Percentiles rank a stretch among this genome's conserved stretches.
Evolutionary conservation across 2,797 vertebrate genomes (phyloP).

Genomic region (Acanthurus tractus): DNA sequence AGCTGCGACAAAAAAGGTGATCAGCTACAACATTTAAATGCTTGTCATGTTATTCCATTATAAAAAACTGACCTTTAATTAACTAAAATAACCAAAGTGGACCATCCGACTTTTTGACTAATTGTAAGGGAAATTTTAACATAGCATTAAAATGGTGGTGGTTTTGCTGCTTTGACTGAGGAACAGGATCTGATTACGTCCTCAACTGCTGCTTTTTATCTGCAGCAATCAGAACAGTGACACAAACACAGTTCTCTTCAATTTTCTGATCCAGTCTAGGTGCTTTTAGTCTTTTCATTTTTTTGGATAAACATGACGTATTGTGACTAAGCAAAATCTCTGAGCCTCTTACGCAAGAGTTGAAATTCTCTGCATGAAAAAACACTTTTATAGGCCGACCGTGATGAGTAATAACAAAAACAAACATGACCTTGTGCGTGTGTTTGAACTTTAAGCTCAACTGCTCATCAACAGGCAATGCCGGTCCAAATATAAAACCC

Average conservation of each 20-base stretch:
- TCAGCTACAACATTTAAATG: not conserved
- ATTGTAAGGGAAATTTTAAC: too few species aligned
- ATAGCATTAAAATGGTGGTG: not conserved
- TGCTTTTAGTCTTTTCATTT: not conserved
- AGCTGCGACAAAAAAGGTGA: not conserved
- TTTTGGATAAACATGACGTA: not conserved
- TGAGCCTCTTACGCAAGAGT: constrained; percentile 14
- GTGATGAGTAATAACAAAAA: constrained; percentile 21
- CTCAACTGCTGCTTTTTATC: not conserved
- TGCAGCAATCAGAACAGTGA: not conserved
- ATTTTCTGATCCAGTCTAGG: not conserved
- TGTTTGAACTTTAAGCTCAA: constrained; percentile 2
- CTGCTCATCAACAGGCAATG: constrained; percentile 1
- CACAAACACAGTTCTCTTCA: not conserved
- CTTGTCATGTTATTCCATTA: not conserved
- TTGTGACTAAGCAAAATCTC: not conserved
- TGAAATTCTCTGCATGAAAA: constrained; percentile 18
- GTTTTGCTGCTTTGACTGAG: not conserved
- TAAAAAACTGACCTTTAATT: not conserved
- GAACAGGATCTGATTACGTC: not conserved
- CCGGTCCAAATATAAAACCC: constrained; percentile 60
- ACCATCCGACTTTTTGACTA: not conserved
- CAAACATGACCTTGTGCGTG: constrained; percentile 26
- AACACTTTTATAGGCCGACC: not conserved
- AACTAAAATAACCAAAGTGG: not conserved